Evolutionary conservation across 1,140 invertebrate species (phyloP).

Genomic region (Nephila pilipes): DNA sequence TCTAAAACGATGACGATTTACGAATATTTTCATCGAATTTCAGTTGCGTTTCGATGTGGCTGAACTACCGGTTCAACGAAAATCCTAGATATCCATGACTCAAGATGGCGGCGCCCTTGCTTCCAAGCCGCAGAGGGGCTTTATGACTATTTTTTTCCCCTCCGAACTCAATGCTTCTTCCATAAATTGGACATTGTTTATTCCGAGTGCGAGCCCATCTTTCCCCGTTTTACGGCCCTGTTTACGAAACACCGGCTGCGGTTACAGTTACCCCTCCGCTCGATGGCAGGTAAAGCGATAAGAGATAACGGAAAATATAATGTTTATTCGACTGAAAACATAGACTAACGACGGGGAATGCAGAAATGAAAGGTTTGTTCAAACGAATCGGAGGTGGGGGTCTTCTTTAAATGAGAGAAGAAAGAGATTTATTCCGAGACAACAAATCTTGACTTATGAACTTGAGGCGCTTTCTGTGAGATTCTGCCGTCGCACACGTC

Average conservation of each 20-base stretch:
- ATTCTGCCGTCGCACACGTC: too few relatives aligned
- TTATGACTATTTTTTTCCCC: not conserved
- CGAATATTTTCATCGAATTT: too few relatives aligned
- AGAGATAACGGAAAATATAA: not conserved
- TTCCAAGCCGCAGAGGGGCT: not conserved
- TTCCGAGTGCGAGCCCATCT: conserved; percentile 37
- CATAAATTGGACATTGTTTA: conserved; percentile 70
- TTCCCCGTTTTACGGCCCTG: not conserved
- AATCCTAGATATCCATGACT: not conserved
- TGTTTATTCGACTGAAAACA: not conserved
- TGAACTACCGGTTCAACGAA: too few relatives aligned
- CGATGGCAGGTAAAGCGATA: not conserved
- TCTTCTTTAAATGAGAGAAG: too few relatives aligned
- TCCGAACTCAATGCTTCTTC: not conserved
- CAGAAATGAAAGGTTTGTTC: not conserved
- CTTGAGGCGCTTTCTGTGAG: too few relatives aligned
- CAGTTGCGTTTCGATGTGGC: too few relatives aligned
- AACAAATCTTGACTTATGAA: too few relatives aligned
- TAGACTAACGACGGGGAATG: not conserved
- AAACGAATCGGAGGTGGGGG: not conserved
- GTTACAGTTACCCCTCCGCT: not conserved
- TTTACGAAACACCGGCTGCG: not conserved
- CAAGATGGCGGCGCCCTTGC: not conserved
- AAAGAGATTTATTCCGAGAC: too few relatives aligned
- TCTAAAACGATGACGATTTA: too few relatives aligned